Percentiles rank a stretch among this genome's conserved stretches.
These are phyloP conservation scores for Athripsodes cinereus DNA, from an alignment of 2,888 invertebrate species.

Conservation along the genomic window DNA sequence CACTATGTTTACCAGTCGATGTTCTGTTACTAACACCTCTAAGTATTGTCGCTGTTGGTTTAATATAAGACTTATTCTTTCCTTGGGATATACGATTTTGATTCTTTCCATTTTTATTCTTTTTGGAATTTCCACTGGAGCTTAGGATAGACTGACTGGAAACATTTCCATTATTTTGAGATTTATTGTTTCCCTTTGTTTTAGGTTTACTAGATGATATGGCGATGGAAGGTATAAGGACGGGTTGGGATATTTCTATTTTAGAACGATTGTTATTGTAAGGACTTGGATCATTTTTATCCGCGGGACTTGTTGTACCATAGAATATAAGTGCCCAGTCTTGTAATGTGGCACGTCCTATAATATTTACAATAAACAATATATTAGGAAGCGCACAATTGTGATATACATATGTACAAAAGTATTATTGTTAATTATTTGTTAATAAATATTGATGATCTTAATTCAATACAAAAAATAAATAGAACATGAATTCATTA, in stretches of 20 bases:
- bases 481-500: too few relatives aligned
- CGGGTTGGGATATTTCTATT: constrained; percentile 27
- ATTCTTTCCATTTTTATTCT: constrained; percentile 53
- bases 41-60: constrained; percentile 50
- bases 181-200: constrained; percentile 20
- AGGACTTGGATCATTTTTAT: constrained; percentile 58
- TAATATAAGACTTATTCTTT: constrained; percentile 47
- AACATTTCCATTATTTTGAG: constrained; percentile 26
- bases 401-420: too few relatives aligned
- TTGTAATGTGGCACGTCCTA: constrained; percentile 84
- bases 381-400: not conserved
- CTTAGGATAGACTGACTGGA: constrained; percentile 39
- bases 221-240: constrained; percentile 30
- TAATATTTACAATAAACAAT: constrained; percentile 25
- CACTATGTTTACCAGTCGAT: constrained; percentile 20
- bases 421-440: too few relatives aligned
- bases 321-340: constrained; percentile 92
- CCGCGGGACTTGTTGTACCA: constrained; percentile 68
- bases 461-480: too few relatives aligned
- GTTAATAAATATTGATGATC: too few relatives aligned
- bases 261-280: constrained; percentile 26
- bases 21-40: constrained; percentile 42
- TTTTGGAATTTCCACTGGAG: constrained; percentile 45
- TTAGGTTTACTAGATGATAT: constrained; percentile 28
- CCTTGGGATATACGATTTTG: constrained; percentile 45